Evolutionary conservation across 2,797 vertebrate genomes (phyloP).

Genomic region (Pagetopsis macropterus): DNA sequence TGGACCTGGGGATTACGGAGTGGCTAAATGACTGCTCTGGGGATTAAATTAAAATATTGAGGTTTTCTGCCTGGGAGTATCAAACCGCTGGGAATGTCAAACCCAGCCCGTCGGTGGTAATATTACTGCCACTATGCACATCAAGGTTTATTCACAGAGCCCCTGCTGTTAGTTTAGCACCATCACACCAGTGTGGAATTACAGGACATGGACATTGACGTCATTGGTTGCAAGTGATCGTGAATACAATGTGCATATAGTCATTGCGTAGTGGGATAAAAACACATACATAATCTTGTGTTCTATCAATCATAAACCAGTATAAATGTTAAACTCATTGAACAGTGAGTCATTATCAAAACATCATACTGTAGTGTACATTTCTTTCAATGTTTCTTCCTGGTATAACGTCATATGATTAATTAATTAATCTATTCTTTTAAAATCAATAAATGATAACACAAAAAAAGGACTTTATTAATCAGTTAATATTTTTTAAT

Average conservation of each 20-base stretch:
- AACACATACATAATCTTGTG: neutral
- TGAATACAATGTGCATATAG: conserved; percentile 18
- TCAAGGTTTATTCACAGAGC: conserved; percentile 50
- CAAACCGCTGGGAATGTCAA: conserved; percentile 69
- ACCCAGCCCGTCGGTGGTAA: conserved; percentile 44
- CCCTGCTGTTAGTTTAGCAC: conserved; percentile 41
- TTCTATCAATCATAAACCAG: neutral
- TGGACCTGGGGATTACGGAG: conserved; percentile 74
- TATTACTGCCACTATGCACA: conserved; percentile 56
- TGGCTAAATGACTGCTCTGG: conserved; percentile 76
- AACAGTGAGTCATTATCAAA: neutral
- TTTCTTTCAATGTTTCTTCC: neutral
- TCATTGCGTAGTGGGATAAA: conserved; percentile 4
- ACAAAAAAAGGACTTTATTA: no score
- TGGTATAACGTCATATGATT: neutral
- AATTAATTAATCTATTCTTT: no score
- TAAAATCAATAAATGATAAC: no score
- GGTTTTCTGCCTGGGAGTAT: conserved; percentile 77
- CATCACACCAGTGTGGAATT: conserved; percentile 59
- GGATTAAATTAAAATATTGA: conserved; percentile 81
- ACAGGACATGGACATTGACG: conserved; percentile 32
- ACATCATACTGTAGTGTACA: neutral
- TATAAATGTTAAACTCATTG: neutral
- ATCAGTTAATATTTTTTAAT: no score
- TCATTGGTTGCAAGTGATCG: conserved; percentile 46